Base-by-base conservation (phyloP, 2,113 vertebrate species). In the Dermatemys mawii region DNA sequence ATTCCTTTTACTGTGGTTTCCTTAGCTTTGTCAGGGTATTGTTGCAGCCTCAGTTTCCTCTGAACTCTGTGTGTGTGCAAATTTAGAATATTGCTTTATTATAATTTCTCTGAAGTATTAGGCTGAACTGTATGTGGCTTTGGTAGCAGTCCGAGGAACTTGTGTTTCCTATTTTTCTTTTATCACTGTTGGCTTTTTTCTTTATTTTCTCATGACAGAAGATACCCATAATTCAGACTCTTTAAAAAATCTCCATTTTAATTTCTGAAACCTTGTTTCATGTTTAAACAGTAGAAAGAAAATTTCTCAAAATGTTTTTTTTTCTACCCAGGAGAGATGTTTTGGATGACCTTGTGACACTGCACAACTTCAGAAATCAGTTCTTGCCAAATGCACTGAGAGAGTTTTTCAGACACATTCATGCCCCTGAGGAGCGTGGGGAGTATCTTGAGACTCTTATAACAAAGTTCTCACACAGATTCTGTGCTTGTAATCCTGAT, bases 381-480 rank as follows among this genome's bases (percentile, higher is more conserved):
- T 99, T 99, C 97, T 98, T 99, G 70, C 99, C 99, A 95, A 99
- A 99, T 89, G 99, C 99, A 95, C 98, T 99, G 98, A 98, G 99
- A 96, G 99, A 99, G 89, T 99, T 99, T 98, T 99, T 99, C 97
- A 98, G 99, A 93, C 99, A 99, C 97, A 99, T 99, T 96, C 99
- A 99, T 11, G 99, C 99, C 35, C 99, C 99, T 1, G 99, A 99
- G 97, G 99, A 99, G 96, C 98, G 99, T 85, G 99, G 99, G 46
- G 99, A 99, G 90, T 99, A 99, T 97, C 98, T 99, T 96, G 99
- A 99, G 98, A 99, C 99, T 89, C 99, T 99, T 92, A 99, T 99
- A 95, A 99, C 99, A 89, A 99, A 99, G 97, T 99, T 99, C 97
- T 99, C 99, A 89, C 99, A 99, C 96, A 98, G 99, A 87, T 99